Evolutionary conservation across 2,888 invertebrate species (phyloP).

Genomic region (Phortica okadai): DNA sequence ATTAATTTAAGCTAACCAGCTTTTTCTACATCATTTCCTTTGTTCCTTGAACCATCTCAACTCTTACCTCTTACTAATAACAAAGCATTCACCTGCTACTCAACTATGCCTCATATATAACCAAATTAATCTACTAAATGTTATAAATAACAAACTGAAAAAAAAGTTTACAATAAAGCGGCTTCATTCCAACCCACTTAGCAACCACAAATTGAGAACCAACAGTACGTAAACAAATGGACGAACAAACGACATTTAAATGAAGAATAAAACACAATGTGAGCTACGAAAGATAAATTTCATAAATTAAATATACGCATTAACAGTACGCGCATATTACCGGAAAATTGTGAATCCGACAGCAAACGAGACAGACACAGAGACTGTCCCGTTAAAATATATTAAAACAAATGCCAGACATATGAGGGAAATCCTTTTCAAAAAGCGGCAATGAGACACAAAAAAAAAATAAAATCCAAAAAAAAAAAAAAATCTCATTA

Average conservation of each 20-base stretch:
- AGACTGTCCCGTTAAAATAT: constrained; percentile 43
- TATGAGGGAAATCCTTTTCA: constrained; percentile 30
- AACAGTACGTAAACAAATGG: not conserved
- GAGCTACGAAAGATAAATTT: constrained; percentile 67
- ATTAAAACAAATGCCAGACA: constrained; percentile 28
- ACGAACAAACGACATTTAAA: not conserved
- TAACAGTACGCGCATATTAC: constrained; percentile 61
- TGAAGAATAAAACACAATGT: not conserved
- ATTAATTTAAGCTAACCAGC: no score
- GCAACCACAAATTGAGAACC: constrained; percentile 28
- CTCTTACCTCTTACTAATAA: no score
- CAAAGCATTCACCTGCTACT: no score
- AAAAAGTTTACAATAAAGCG: not conserved
- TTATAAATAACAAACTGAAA: constrained; percentile 8
- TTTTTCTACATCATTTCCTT: no score
- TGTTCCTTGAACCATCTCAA: no score
- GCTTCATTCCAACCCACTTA: constrained; percentile 14
- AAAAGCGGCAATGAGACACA: not conserved
- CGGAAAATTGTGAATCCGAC: constrained; percentile 54
- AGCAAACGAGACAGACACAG: no score
- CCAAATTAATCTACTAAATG: constrained; percentile 26
- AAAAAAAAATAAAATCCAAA: no score
- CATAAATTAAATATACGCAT: constrained; percentile 73
- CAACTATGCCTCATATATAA: not conserved
- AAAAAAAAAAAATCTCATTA: constrained; percentile 68